Conservation (phyloP, 2,113 vertebrate species). For the Athene cunicularia region DNA sequence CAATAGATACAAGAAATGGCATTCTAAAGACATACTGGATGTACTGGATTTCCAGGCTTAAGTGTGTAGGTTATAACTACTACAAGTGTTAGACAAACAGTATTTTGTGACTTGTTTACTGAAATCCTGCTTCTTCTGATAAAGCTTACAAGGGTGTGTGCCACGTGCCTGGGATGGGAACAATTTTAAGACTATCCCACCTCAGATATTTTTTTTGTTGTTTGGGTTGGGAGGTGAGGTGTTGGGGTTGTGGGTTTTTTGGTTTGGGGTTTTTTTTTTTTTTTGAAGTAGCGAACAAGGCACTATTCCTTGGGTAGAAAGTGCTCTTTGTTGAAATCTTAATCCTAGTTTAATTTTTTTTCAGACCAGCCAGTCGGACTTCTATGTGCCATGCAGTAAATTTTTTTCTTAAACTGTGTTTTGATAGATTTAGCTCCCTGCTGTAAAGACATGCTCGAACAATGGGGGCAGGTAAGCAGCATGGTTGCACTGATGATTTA, state of each 20-base stretch:
- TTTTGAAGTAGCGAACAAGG: background rate
- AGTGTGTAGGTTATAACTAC: background rate
- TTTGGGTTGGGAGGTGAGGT: background rate
- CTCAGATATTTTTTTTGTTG: too few relatives aligned
- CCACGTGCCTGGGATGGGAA: background rate
- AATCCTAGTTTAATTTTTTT: slow-evolving; percentile 10
- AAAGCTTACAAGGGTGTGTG: background rate
- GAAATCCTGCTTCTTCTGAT: background rate
- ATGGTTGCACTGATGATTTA: slow-evolving; percentile 39
- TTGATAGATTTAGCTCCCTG: slow-evolving; percentile 36
- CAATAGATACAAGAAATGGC: background rate
- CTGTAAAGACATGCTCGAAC: slow-evolving; percentile 42
- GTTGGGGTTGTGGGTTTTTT: background rate
- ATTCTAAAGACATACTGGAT: background rate
- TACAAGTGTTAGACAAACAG: background rate
- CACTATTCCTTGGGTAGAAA: background rate
- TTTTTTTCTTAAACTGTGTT: slow-evolving; percentile 35
- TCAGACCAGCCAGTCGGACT: background rate
- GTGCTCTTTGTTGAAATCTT: background rate
- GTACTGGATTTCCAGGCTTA: background rate
- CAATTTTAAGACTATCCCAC: background rate
- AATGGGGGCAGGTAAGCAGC: slow-evolving; percentile 21
- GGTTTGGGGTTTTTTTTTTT: background rate
- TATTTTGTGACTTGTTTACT: background rate
- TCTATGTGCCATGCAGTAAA: background rate